Evolutionary conservation across 2,888 invertebrate species (phyloP).

Genomic region (Altica lythri): DNA sequence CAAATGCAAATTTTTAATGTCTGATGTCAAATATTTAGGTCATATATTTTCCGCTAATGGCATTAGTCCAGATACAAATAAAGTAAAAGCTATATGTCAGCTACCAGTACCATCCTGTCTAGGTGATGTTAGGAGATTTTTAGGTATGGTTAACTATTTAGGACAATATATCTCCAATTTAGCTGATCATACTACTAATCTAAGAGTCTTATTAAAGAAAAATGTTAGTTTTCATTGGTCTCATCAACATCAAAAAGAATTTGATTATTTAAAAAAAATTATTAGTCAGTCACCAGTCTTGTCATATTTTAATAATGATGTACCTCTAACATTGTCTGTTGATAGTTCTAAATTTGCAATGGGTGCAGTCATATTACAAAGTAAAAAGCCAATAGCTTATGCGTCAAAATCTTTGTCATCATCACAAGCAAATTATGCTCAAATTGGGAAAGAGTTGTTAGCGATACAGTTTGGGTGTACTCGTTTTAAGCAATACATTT

Average conservation of each 20-base stretch:
- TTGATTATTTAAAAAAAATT: slow-evolving; percentile 5
- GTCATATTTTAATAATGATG: slow-evolving; percentile 6
- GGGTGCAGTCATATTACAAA: slow-evolving; percentile 40
- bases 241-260: slow-evolving; percentile 12
- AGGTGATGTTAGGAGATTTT: slow-evolving; percentile 31
- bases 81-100: slow-evolving; percentile 36
- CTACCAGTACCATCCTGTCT: slow-evolving; percentile 30
- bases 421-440: slow-evolving; percentile 37
- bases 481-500: slow-evolving; percentile 39
- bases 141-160: slow-evolving; percentile 44
- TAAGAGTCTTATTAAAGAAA: slow-evolving; percentile 16
- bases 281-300: slow-evolving; percentile 9
- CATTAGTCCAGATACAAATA: slow-evolving; percentile 34
- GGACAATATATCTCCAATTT: slow-evolving; percentile 30
- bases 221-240: slow-evolving; percentile 11
- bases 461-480: slow-evolving; percentile 38
- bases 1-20: slow-evolving; percentile 36
- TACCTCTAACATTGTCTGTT: not conserved
- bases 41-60: slow-evolving; percentile 35
- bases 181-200: slow-evolving; percentile 26
- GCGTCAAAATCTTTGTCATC: slow-evolving; percentile 38
- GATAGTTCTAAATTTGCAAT: slow-evolving; percentile 17
- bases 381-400: slow-evolving; percentile 41
- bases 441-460: slow-evolving; percentile 40
- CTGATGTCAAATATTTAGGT: slow-evolving; percentile 38